These are phyloP conservation scores for Myopa testacea DNA, from an alignment of 2,888 invertebrate genomes.

Conservation along the genomic window DNA sequence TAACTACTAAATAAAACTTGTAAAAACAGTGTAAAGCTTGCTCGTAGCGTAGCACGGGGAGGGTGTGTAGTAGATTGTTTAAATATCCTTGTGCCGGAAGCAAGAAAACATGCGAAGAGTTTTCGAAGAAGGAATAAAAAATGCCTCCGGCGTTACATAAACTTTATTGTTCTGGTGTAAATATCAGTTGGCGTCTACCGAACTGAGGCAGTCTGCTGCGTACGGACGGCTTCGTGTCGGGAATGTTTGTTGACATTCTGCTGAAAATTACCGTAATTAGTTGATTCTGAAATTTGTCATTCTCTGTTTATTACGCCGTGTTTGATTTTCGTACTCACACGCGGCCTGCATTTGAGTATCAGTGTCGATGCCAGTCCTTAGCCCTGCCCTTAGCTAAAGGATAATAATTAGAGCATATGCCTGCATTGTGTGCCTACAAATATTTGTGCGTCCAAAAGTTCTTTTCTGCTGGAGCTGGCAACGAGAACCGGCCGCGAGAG, in stretches of 20 bases:
- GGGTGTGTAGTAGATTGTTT: conserved; percentile 6
- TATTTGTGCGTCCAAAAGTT: conserved; percentile 47
- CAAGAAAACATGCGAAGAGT: not conserved
- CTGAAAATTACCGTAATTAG: conserved; percentile 64
- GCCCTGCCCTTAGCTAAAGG: conserved; percentile 54
- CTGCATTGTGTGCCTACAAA: conserved; percentile 57
- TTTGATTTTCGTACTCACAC: conserved; percentile 41
- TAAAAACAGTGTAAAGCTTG: not conserved
- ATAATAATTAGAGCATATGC: conserved; percentile 64
- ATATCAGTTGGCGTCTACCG: conserved; percentile 53
- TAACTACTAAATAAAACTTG: conserved; percentile 44
- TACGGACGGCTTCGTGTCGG: not conserved
- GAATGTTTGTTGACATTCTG: conserved; percentile 63
- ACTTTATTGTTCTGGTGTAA: conserved; percentile 52
- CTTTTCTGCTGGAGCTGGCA: not conserved
- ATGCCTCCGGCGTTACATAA: conserved; percentile 26
- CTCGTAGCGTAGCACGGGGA: not conserved
- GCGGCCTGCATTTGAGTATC: conserved; percentile 16
- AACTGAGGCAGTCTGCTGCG: not conserved
- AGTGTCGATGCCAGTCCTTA: conserved; percentile 18
- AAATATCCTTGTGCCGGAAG: not conserved
- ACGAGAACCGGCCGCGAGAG: conserved; percentile 1
- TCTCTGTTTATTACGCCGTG: conserved; percentile 47
- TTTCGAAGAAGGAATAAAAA: conserved; percentile 9
- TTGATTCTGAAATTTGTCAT: conserved; percentile 53